Evolutionary conservation across 2,888 invertebrate species (phyloP), one percentile per base, ranked within the genome.

Genomic region (Nezara viridula): DNA sequence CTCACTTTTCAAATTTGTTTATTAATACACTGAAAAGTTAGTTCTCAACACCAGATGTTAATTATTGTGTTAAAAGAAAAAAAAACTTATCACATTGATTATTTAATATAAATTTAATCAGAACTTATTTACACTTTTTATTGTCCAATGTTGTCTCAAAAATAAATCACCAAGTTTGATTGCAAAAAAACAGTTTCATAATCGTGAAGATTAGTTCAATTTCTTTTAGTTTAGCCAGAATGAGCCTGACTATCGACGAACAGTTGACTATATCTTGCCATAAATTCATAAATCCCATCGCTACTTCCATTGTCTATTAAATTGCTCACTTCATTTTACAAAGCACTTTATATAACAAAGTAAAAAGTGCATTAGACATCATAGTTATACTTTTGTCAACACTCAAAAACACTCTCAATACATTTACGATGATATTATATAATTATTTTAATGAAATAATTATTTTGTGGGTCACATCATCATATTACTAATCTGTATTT

Each of bases 21-120:
- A 81, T 81, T 37, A 81, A 81, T 44, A 40, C 32, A 81, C 44
- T 81, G 81, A 44, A 81, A 81, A 81, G 44, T n/a, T 81, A 73
- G 66, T 73, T 73, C 66, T 73, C 66, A 73, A 81, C 81, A 81
- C 44, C 81, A 81, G 44, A 44, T 81, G 81, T 81, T 81, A 81
- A 81, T 81, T 81, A 81, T 47, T 81, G 81, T 12, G 0, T 47
- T 44, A 44, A 44, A 44, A 44, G 0, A n/a, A 40, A 14, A 9
- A n/a, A n/a, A 37, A 40, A 12, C 44, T 44, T 24, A 44, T 81
- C 40, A 40, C 44, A 81, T 77, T 77, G n/a, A n/a, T 77, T 40
- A 10, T 40, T 27, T 55, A 6, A 55, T 27, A 4, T 27, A 27
- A 55, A 55, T 52, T 50, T 50, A 55, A 55, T 60, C 2, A 27